Evolutionary conservation across 2,888 invertebrate species (phyloP), one percentile per base, ranked within the genome.

Genomic region (Druceiella hillmani): DNA sequence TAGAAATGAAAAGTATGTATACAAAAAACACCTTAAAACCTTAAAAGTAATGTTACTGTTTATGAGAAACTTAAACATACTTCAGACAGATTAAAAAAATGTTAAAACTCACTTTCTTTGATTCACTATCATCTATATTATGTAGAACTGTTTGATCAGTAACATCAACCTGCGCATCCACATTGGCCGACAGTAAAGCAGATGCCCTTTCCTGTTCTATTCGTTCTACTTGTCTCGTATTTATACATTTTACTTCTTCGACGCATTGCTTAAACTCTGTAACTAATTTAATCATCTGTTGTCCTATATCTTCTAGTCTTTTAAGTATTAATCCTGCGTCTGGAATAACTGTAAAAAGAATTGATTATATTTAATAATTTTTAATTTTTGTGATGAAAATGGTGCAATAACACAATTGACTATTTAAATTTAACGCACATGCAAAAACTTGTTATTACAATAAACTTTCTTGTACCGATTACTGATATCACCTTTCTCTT

Each of bases 21-120:
- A n/a, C n/a, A n/a, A n/a, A n/a, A n/a, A n/a, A n/a, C n/a, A n/a
- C n/a, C n/a, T n/a, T n/a, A n/a, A n/a, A n/a, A n/a, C n/a, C n/a
- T n/a, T n/a, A n/a, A n/a, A n/a, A n/a, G n/a, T n/a, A n/a, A n/a
- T n/a, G n/a, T n/a, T n/a, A n/a, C n/a, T n/a, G n/a, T n/a, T n/a
- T n/a, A n/a, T n/a, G n/a, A n/a, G n/a, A n/a, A n/a, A n/a, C n/a
- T n/a, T n/a, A n/a, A n/a, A n/a, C n/a, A n/a, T n/a, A n/a, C n/a
- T n/a, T n/a, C n/a, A n/a, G n/a, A n/a, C n/a, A n/a, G n/a, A n/a
- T n/a, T n/a, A n/a, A n/a, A n/a, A n/a, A n/a, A n/a, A n/a, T n/a
- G n/a, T n/a, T n/a, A n/a, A n/a, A 31, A 45, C 50, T 47, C 58
- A 87, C 87, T 76, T 87, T 87, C 68, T 87, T 81, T 50, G 81